phyloP scores from a whole-genome alignment of 2,888 invertebrate genomes.

The Drosophila siamana region DNA sequence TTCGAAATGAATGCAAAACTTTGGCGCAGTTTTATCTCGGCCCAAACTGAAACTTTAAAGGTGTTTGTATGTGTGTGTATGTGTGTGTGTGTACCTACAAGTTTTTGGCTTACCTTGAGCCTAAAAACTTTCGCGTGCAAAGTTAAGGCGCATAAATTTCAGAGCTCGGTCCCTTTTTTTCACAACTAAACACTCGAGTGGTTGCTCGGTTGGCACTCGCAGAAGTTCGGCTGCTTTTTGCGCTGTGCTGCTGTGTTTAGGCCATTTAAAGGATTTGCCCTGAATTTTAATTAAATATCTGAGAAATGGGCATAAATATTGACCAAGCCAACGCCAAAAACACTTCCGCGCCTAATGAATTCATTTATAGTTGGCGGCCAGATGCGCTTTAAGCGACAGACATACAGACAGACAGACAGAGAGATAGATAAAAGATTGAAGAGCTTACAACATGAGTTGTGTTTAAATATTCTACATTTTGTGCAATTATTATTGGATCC shows the following conservation, averaged over 20 bases:
- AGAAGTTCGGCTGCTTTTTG: constrained; percentile 19
- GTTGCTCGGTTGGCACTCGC: constrained; percentile 23
- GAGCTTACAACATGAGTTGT: too few relatives aligned
- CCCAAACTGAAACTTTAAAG: constrained; percentile 62
- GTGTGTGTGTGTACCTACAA: constrained; percentile 10
- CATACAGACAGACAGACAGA: too few relatives aligned
- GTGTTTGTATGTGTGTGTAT: constrained; percentile 5
- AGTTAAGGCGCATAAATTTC: constrained; percentile 57
- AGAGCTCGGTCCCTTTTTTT: constrained; percentile 48
- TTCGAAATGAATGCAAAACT: constrained; percentile 66
- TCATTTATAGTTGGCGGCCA: neutral
- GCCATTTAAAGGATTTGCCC: constrained; percentile 34
- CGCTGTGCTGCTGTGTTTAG: constrained; percentile 5
- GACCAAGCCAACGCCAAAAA: neutral
- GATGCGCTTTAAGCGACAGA: neutral
- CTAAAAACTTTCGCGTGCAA: constrained; percentile 60
- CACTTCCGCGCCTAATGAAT: neutral
- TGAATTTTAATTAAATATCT: constrained; percentile 48
- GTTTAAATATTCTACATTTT: too few relatives aligned
- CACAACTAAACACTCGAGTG: constrained; percentile 65
- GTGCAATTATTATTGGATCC: too few relatives aligned
- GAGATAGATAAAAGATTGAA: too few relatives aligned
- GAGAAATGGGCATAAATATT: constrained; percentile 36
- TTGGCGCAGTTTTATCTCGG: constrained; percentile 57
- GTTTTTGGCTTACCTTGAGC: constrained; percentile 52